phyloP scores from a whole-genome alignment of 2,797 vertebrate genomes.

The Chaunax sp. region DNA sequence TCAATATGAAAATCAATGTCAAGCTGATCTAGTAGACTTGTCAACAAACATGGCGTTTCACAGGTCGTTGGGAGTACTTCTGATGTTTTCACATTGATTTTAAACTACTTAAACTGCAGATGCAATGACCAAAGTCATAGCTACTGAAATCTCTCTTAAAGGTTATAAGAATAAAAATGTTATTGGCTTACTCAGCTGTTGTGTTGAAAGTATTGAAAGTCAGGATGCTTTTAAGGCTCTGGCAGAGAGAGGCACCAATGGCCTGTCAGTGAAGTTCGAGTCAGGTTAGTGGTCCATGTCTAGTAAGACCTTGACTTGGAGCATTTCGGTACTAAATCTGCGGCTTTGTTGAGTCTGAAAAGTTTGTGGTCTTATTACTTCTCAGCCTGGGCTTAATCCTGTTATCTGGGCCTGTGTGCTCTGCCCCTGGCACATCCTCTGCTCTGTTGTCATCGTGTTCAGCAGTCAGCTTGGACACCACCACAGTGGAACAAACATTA shows the following conservation, averaged over 20 bases:
- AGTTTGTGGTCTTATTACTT: slow-evolving; percentile 49
- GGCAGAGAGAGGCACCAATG: not conserved
- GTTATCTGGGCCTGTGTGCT: slow-evolving; percentile 62
- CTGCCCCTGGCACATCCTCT: slow-evolving; percentile 46
- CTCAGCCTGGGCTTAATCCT: slow-evolving; percentile 50
- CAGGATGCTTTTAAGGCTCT: not conserved
- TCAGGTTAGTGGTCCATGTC: not conserved
- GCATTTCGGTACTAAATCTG: slow-evolving; percentile 27
- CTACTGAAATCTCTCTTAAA: not conserved
- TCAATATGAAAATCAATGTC: not conserved
- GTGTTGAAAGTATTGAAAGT: not conserved
- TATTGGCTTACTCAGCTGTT: no score
- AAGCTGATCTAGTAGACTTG: no score
- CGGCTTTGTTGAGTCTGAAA: slow-evolving; percentile 31
- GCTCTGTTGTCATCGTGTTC: slow-evolving; percentile 49
- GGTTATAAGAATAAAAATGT: no score
- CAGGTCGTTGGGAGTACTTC: not conserved
- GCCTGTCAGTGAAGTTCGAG: not conserved
- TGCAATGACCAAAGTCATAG: not conserved
- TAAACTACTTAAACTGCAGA: no score
- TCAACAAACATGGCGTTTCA: not conserved
- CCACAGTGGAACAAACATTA: slow-evolving; percentile 24
- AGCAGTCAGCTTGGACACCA: slow-evolving; percentile 40
- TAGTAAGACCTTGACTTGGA: slow-evolving; percentile 32
- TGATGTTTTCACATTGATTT: no score